These are phyloP conservation scores for Ochropacha duplaris DNA, from an alignment of 2,888 invertebrate species.

Conservation along the genomic window DNA sequence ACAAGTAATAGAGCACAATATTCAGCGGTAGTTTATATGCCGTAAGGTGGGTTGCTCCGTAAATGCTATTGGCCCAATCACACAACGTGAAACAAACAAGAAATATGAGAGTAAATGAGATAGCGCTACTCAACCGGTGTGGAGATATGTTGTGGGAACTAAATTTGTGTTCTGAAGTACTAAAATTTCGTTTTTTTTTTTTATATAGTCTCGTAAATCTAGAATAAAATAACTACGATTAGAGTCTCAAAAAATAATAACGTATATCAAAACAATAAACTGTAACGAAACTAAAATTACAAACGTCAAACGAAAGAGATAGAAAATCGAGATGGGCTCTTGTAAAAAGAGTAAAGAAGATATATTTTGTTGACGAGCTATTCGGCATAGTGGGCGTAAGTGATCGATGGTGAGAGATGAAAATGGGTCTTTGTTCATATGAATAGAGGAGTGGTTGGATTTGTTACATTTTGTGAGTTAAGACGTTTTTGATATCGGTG, in stretches of 20 bases:
- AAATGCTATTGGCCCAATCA: conserved; percentile 80
- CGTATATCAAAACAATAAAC: neutral
- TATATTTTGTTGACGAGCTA: conserved; percentile 50
- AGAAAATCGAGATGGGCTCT: conserved; percentile 33
- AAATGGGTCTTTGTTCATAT: conserved; percentile 20
- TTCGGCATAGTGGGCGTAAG: conserved; percentile 31
- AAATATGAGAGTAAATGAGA: conserved; percentile 74
- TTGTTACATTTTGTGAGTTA: conserved; percentile 26
- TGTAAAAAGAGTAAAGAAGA: conserved; percentile 55
- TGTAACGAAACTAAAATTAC: conserved; percentile 4
- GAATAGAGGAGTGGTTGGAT: conserved; percentile 24
- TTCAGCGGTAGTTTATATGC: conserved; percentile 71
- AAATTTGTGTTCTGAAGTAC: conserved; percentile 12
- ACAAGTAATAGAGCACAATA: conserved; percentile 76
- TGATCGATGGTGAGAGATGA: conserved; percentile 7
- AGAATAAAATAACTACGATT: conserved; percentile 10
- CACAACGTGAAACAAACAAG: conserved; percentile 78
- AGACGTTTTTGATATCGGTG: conserved; percentile 23
- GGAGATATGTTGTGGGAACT: conserved; percentile 23
- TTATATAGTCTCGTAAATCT: conserved; percentile 5
- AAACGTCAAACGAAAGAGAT: conserved; percentile 53
- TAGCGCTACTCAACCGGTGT: conserved; percentile 46
- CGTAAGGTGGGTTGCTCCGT: conserved; percentile 81
- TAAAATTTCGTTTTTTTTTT: conserved; percentile 7
- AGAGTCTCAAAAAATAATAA: neutral